These are phyloP conservation scores for Noctua janthe DNA, from an alignment of 2,888 invertebrate species.

Conservation along the genomic window DNA sequence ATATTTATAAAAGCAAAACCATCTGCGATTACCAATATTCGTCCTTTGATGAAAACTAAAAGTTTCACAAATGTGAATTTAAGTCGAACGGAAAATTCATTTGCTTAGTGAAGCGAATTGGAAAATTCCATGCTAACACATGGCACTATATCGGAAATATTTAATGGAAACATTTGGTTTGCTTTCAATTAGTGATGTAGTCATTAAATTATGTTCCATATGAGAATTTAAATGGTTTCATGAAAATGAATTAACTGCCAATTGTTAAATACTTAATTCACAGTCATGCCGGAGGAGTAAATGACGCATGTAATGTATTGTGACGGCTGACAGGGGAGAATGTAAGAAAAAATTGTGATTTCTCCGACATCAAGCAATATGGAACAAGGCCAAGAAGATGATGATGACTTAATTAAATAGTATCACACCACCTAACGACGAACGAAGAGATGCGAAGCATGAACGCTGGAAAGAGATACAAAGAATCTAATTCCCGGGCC, in stretches of 20 bases:
- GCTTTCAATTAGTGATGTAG: conserved; percentile 15
- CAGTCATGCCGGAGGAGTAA: background rate
- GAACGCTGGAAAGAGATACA: background rate
- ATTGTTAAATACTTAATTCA: background rate
- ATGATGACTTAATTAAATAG: background rate
- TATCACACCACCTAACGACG: background rate
- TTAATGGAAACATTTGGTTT: conserved; percentile 40
- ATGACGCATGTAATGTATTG: background rate
- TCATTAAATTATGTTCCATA: background rate
- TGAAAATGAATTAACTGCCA: background rate
- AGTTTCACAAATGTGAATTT: conserved; percentile 62
- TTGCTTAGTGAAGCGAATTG: conserved; percentile 29
- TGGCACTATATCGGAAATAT: conserved; percentile 35
- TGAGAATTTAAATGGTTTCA: background rate
- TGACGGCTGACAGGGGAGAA: too few relatives aligned
- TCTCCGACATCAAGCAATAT: background rate
- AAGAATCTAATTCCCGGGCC: background rate
- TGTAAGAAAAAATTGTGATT: background rate
- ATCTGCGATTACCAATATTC: conserved; percentile 57
- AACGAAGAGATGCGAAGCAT: background rate
- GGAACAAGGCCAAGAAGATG: background rate
- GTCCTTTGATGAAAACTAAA: conserved; percentile 67
- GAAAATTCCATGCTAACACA: conserved; percentile 38
- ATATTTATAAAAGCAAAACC: conserved; percentile 50
- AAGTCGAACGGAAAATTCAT: conserved; percentile 62